These are phyloP conservation scores for Tupaia tana DNA, from an alignment of 2,113 vertebrate species.

Conservation along the genomic window DNA sequence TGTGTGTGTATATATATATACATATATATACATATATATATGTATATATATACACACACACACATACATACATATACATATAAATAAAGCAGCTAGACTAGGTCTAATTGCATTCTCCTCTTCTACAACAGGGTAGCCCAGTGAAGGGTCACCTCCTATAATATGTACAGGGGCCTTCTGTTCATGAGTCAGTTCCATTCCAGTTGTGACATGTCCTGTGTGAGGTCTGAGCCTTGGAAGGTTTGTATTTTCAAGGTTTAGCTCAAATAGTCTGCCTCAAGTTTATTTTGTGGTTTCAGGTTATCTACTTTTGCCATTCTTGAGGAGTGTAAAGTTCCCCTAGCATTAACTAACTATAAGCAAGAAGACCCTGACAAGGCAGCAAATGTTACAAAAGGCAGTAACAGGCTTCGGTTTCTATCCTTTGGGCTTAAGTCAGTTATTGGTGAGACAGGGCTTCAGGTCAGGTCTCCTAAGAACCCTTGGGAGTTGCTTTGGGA, in stretches of 20 bases:
- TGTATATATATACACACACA: too few species aligned
- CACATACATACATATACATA: neutral
- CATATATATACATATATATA: too few species aligned
- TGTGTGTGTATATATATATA: too few species aligned
- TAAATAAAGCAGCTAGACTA: neutral
- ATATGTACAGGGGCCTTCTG: neutral
- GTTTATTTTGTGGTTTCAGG: constrained; percentile 49
- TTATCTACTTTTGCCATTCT: constrained; percentile 34
- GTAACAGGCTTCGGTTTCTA: neutral
- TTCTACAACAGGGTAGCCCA: neutral
- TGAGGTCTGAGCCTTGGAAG: neutral
- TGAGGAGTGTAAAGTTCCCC: constrained; percentile 42
- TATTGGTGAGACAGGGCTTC: constrained; percentile 31
- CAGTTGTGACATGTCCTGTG: neutral
- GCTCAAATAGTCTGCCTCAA: constrained; percentile 27
- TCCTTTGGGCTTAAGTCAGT: constrained; percentile 1
- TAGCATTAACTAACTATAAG: constrained; percentile 28
- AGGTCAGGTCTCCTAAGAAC: constrained; percentile 29
- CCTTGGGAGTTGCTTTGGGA: constrained; percentile 37
- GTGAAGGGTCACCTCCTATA: neutral
- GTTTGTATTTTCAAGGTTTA: constrained; percentile 10
- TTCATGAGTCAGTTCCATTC: neutral
- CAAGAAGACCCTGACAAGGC: neutral
- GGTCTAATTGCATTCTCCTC: neutral
- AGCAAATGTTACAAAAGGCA: neutral